Evolutionary conservation across 2,113 vertebrate species (phyloP).

Genomic region (Bolborhynchus lineola): DNA sequence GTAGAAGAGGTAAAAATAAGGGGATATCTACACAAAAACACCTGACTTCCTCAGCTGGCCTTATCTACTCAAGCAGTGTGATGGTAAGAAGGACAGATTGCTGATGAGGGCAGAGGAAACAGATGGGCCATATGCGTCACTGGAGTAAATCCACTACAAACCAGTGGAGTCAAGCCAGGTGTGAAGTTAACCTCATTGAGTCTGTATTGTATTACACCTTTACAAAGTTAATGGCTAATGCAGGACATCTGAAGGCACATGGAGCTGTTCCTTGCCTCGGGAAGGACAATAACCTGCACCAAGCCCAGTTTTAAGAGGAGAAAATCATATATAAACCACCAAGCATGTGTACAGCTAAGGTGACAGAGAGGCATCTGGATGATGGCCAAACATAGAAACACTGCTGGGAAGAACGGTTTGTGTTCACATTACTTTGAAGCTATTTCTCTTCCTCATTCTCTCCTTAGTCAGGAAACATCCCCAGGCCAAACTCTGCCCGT

Average conservation of each 20-base stretch:
- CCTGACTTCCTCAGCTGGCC: not conserved
- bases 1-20: not conserved
- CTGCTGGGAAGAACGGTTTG: not conserved
- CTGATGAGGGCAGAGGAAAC: not conserved
- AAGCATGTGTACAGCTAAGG: accelerated
- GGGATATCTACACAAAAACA: not conserved
- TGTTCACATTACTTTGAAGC: not conserved
- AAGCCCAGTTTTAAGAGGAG: not conserved
- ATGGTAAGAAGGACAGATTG: not conserved
- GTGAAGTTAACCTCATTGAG: not conserved
- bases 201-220: not conserved
- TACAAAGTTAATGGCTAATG: not conserved
- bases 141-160: not conserved
- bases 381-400: not conserved
- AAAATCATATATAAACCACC: not conserved
- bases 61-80: not conserved
- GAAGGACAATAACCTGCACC: not conserved
- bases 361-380: not conserved
- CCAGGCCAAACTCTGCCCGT: not conserved
- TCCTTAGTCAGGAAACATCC: not conserved
- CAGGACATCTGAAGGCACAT: not conserved
- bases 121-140: not conserved
- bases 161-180: not conserved
- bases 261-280: not conserved
- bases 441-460: not conserved